Conservation (phyloP, 2,797 vertebrate species). For the Pyrocephalus nanus region DNA sequence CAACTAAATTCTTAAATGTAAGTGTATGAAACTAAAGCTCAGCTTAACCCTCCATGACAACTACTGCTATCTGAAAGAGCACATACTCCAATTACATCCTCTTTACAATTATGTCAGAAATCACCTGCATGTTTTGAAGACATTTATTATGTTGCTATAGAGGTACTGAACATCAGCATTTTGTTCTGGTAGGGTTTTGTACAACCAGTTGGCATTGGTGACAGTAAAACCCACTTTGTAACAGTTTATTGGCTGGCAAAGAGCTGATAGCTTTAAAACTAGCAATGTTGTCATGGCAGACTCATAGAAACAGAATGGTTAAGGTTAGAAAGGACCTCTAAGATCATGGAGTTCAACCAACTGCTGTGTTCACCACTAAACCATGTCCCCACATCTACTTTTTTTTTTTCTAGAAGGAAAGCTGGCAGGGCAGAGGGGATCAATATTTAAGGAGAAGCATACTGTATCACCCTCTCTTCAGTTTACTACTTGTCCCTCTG, state of each 20-base stretch:
- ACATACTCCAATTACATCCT: neutral
- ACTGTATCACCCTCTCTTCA: neutral
- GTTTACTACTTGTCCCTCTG: neutral
- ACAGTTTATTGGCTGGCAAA: neutral
- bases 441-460: neutral
- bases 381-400: neutral
- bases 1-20: neutral
- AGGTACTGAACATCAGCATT: neutral
- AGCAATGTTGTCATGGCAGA: neutral
- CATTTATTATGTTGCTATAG: neutral
- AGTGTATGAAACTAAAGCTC: neutral
- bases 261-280: rapidly evolving
- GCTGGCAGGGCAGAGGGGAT: neutral
- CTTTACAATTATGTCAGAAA: neutral
- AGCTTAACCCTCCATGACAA: neutral
- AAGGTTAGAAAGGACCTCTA: neutral
- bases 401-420: neutral
- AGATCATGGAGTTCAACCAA: neutral
- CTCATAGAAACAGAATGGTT: neutral
- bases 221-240: neutral
- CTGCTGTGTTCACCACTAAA: neutral
- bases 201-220: neutral
- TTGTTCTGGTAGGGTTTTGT: neutral
- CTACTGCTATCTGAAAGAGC: neutral
- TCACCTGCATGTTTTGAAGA: neutral